Conservation (phyloP, 1,140 invertebrate genomes). For the Thaumetopoea pityocampa region DNA sequence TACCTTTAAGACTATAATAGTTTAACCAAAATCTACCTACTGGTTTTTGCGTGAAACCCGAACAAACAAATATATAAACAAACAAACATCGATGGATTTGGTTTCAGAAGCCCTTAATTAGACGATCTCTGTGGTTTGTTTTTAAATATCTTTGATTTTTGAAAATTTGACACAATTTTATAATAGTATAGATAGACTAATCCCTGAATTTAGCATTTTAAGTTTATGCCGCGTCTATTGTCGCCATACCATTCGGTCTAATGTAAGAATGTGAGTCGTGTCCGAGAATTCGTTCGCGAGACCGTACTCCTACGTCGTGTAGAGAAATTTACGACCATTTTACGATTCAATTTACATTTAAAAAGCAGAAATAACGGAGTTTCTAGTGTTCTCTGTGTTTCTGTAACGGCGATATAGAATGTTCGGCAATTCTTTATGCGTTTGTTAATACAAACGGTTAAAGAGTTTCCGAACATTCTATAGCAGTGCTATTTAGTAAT, state of each 20-base stretch:
- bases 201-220: slow-evolving; percentile 3
- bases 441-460: slow-evolving; percentile 1
- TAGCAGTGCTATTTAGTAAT: too few species aligned
- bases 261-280: slow-evolving; percentile 1
- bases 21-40: too few species aligned
- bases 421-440: slow-evolving; percentile 5
- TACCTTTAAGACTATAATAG: too few species aligned
- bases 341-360: slow-evolving; percentile 55
- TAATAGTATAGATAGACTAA: too few species aligned
- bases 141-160: too few species aligned
- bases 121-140: too few species aligned
- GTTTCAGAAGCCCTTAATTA: too few species aligned
- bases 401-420: slow-evolving; percentile 19
- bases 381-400: slow-evolving; percentile 37
- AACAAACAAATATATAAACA: too few species aligned
- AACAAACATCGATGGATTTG: too few species aligned
- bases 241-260: slow-evolving; percentile 7
- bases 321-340: slow-evolving; percentile 46
- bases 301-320: slow-evolving; percentile 26
- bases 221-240: slow-evolving; percentile 10
- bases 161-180: too few species aligned
- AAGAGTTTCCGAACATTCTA: too few species aligned
- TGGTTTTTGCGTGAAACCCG: too few species aligned
- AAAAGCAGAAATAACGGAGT: slow-evolving; percentile 47
- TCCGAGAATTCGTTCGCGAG: slow-evolving; percentile 13